These are phyloP conservation scores for Ondatra zibethicus DNA, from an alignment of 2,113 vertebrate genomes.

Conservation along the genomic window DNA sequence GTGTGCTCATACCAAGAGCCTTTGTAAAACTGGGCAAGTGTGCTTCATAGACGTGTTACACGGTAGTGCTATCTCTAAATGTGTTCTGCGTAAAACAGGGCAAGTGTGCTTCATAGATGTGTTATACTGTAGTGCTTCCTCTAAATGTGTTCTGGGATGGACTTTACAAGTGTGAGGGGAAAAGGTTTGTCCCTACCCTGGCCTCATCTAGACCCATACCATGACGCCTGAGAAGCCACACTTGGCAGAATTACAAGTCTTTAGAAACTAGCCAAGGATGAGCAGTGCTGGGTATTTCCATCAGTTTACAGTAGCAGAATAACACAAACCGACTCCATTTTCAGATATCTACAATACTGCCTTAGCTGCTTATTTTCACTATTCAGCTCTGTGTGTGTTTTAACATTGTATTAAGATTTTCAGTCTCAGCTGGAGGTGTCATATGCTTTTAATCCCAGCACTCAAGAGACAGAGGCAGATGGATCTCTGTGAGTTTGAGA, in stretches of 20 bases:
- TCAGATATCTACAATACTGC: constrained; percentile 1
- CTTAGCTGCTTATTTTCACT: constrained; percentile 3
- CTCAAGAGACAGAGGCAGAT: not conserved
- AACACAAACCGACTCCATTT: constrained; percentile 10
- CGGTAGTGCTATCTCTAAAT: not conserved
- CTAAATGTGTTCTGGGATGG: not conserved
- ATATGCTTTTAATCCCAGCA: not conserved
- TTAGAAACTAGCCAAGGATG: not conserved
- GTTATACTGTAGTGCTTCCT: not conserved
- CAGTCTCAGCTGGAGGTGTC: not conserved
- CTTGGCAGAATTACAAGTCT: not conserved
- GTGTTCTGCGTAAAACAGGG: not conserved
- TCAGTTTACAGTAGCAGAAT: not conserved
- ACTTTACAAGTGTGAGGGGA: not conserved
- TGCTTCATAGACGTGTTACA: not conserved
- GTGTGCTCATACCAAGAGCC: not conserved
- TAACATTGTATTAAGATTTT: not conserved
- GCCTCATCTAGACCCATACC: not conserved
- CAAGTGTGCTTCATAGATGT: not conserved
- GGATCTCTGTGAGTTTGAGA: not conserved
- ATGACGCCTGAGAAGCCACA: not conserved
- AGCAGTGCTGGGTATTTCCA: not conserved
- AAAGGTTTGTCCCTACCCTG: not conserved
- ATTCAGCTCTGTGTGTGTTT: not conserved
- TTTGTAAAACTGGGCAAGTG: not conserved